Percentiles rank a stretch among this genome's conserved stretches.
phyloP scores from a whole-genome alignment of 2,888 invertebrate genomes.

The Latrodectus elegans region DNA sequence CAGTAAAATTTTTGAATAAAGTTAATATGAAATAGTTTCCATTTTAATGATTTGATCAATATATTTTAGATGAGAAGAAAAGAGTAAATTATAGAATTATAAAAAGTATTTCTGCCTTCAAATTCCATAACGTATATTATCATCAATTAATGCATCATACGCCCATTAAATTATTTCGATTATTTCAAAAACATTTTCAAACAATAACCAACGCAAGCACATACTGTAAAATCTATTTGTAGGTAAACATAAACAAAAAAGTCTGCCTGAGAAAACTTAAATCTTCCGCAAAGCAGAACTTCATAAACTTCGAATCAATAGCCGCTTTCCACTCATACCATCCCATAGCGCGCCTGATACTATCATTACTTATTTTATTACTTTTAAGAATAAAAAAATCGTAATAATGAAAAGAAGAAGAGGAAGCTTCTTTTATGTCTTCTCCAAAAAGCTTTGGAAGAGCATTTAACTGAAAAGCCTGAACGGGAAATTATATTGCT shows the following conservation, averaged over 20 bases:
- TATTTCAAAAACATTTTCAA: too few relatives aligned
- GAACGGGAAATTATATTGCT: constrained; percentile 58
- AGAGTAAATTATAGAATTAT: too few relatives aligned
- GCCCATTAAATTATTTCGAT: too few relatives aligned
- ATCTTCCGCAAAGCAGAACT: constrained; percentile 32
- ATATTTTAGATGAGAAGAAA: too few relatives aligned
- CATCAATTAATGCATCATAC: too few relatives aligned
- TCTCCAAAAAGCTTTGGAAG: constrained; percentile 17
- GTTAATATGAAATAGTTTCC: too few relatives aligned
- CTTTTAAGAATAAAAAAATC: constrained; percentile 25
- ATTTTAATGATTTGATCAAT: too few relatives aligned
- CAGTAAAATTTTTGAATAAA: too few relatives aligned
- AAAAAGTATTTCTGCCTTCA: too few relatives aligned
- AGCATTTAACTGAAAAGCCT: constrained; percentile 52
- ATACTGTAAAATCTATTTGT: too few relatives aligned
- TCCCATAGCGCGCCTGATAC: background rate
- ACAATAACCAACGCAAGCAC: too few relatives aligned
- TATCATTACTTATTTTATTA: constrained; percentile 53
- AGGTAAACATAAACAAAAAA: background rate
- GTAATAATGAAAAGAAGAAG: constrained; percentile 16
- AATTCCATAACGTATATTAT: too few relatives aligned
- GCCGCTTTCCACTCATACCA: constrained; percentile 23
- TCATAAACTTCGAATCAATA: constrained; percentile 50
- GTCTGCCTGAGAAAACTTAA: constrained; percentile 17
- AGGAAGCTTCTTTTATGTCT: constrained; percentile 41